A percentile compares a stretch with the other conserved stretches of the same genome.
phyloP scores from a whole-genome alignment of 2,113 vertebrate species.

The Terrapene triunguis region DNA sequence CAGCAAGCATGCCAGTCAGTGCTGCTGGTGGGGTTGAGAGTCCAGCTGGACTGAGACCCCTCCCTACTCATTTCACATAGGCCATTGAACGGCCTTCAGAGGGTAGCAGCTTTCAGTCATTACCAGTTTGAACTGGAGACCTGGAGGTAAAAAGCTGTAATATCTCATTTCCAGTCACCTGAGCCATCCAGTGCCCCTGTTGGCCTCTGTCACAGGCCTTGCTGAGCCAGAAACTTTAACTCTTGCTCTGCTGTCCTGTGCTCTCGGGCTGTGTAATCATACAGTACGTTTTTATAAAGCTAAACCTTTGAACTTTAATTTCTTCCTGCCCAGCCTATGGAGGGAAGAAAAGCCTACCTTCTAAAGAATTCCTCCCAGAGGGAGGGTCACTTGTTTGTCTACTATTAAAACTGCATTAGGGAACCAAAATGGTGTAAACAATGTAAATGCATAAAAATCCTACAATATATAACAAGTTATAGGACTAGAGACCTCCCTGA shows the following conservation, averaged over 20 bases:
- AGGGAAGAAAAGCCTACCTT: conserved; percentile 12
- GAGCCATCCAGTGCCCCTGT: neutral
- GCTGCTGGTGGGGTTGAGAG: neutral
- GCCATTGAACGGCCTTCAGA: neutral
- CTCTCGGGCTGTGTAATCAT: neutral
- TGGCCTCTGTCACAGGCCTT: fast-evolving
- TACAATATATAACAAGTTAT: neutral
- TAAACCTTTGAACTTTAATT: neutral
- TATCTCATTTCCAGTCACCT: neutral
- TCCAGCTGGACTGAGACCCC: neutral
- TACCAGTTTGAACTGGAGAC: fast-evolving
- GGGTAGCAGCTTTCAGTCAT: neutral
- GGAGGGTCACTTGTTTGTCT: neutral
- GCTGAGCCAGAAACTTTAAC: neutral
- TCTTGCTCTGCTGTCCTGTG: neutral
- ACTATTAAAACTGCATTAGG: neutral
- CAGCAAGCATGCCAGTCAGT: neutral
- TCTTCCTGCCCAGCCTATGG: neutral
- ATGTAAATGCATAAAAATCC: neutral
- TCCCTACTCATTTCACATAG: neutral
- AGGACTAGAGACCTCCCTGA: neutral
- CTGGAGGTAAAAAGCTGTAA: neutral
- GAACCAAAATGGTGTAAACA: neutral
- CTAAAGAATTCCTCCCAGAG: neutral
- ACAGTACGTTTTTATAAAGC: neutral